Evolutionary conservation across 2,888 invertebrate species (phyloP), one percentile per base, ranked within the genome.

Genomic region (Polietes domitor): DNA sequence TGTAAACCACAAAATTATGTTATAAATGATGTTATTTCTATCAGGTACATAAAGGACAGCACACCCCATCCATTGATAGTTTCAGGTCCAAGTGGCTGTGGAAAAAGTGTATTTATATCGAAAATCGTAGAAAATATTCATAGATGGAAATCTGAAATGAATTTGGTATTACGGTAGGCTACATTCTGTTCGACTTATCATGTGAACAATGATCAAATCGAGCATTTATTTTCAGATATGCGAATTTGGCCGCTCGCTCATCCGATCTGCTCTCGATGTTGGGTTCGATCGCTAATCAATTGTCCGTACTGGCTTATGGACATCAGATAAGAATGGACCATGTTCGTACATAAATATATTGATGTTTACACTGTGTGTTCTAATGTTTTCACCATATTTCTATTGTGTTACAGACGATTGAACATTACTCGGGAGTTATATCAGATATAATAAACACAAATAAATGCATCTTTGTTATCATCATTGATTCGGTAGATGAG

Each of bases 71-170:
- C 97, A 0, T 92, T 97, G 80, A 94, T 97, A 15, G 92, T 97
- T 79, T 95, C 96, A 83, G 97, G 97, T 0, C 94, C 95, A 28
- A 94, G 95, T n/a, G 97, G 97, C 12, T 96, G 96, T 91, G 97
- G 97, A 0, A 97, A 97, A 92, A 96, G 96, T 3, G 96, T 96
- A 0, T 92, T 97, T 6, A 93, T 96, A 47, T 96, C 97, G 0
- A 94, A 96, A 85, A 94, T 96, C 10, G 95, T 95, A 68, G 94
- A 95, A 68, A 93, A 94, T 70, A 94, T 95, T 78, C 94, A 94
- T 70, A 92, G 93, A 50, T 95, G 94, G 93, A 93, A 94, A 82
- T 94, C 95, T 0, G 95, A 95, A 89, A 93, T 94, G 4, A 93
- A 94, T 37, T 92, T 94, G 24, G 88, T 93, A 43, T 87, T 93